Conservation (phyloP, 2,113 vertebrate species). For the Lycocorax pyrrhopterus region DNA sequence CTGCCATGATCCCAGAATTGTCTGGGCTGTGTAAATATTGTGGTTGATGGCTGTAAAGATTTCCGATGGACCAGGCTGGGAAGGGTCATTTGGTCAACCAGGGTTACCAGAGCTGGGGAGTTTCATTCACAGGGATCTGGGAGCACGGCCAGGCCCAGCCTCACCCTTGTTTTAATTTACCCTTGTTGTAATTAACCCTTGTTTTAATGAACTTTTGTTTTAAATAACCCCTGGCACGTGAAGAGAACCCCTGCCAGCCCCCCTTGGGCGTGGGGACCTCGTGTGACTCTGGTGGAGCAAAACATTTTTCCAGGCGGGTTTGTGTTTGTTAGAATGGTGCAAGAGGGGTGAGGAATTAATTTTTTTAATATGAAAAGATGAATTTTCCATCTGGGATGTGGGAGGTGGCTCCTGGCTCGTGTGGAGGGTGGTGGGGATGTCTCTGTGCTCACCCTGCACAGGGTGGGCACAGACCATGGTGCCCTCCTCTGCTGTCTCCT, state of each 20-base stretch:
- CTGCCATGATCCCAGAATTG: neutral
- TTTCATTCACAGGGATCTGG: neutral
- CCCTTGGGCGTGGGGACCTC: accelerated
- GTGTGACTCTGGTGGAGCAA: neutral
- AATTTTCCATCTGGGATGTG: neutral
- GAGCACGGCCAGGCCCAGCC: neutral
- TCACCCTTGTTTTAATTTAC: neutral
- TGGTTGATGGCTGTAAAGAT: constrained; percentile 21
- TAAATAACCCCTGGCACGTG: neutral
- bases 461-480: neutral
- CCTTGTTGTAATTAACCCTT: neutral
- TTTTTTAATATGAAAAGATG: neutral
- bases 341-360: neutral
- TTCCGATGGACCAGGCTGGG: neutral
- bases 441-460: neutral
- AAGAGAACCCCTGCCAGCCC: neutral
- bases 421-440: neutral
- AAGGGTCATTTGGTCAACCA: neutral
- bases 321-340: neutral
- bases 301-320: neutral
- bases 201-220: neutral
- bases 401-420: neutral
- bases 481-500: neutral
- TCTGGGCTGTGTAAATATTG: constrained; percentile 31
- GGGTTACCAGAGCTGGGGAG: neutral